Evolutionary conservation across 2,113 vertebrate species (phyloP), one percentile per base, ranked within the genome.

Genomic region (Tylochromis polylepis): DNA sequence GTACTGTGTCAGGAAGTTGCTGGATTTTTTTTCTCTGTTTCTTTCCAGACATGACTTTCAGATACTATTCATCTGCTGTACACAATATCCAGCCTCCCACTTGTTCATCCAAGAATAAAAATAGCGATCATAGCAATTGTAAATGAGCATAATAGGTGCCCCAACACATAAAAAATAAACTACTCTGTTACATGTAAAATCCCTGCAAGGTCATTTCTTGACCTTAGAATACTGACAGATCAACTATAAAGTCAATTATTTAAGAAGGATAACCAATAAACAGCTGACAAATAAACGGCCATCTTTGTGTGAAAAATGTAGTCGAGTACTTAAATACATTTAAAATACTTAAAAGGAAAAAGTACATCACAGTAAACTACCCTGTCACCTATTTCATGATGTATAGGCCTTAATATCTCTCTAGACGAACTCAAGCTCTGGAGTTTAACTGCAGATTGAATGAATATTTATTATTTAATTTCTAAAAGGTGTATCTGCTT

Each of bases 401-500:
- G 24, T 12, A 31, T 51, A 16, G 18, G 27, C 70, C 70, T 51
- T 49, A 27, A 51, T 31, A 77, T 77, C 16, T 51, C 70, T 75
- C 43, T 31, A 51, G 70, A 51, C 16, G 9, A 51, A 75, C 43
- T 31, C 24, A 5, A 31, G 15, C 24, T 8, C 43, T 31, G 43
- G 24, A 75, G 43, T 75, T 75, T 31, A 49, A 51, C 70, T 51
- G 27, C 24, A 77, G 16, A 20, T 31, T 72, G 12, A 72, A 72
- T 46, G 5, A 24, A 41, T 46, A 72, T 72, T 46, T 72, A 49
- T 72, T 49, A 72, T 72, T 49, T 72, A 8, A 46, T 43, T 72
- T 18, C 15, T 46, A 29, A 72, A 27, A 16, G 41, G 41, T 72
- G 43, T 49, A 11, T 49, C 9, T 75, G 70, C 24, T 18, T 29